Percentiles rank a stretch among this genome's conserved stretches.
These are phyloP conservation scores for Alloscopus bannaensis DNA, from an alignment of 2,888 invertebrate genomes.

Conservation along the genomic window DNA sequence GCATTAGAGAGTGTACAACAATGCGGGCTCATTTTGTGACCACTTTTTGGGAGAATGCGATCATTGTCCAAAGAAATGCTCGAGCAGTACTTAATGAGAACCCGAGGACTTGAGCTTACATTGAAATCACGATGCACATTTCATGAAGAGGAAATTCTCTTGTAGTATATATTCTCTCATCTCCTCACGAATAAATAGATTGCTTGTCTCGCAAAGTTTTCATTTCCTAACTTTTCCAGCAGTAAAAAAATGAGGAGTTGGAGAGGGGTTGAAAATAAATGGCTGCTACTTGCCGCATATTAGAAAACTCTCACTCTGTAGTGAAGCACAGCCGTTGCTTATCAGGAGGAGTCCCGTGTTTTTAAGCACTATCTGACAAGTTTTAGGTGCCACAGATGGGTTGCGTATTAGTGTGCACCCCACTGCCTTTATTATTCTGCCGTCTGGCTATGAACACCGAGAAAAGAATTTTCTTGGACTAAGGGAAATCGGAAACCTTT, in stretches of 20 bases:
- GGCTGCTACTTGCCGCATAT: slow-evolving; percentile 1
- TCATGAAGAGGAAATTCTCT: slow-evolving; percentile 8
- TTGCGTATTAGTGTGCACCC: no score
- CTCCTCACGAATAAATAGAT: no score
- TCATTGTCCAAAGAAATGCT: no score
- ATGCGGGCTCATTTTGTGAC: slow-evolving; percentile 5
- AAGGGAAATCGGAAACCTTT: slow-evolving; percentile 40
- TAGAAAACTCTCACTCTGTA: background rate
- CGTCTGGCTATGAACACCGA: no score
- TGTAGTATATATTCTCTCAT: no score
- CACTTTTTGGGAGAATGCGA: no score
- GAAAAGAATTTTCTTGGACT: no score
- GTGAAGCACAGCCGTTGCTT: background rate
- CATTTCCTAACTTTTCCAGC: no score
- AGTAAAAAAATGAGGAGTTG: slow-evolving; percentile 19
- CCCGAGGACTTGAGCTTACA: no score
- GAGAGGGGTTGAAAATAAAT: slow-evolving; percentile 24
- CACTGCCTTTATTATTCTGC: slow-evolving; percentile 6
- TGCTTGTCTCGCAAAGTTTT: no score
- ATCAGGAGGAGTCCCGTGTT: slow-evolving; percentile 1
- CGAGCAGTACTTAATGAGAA: no score
- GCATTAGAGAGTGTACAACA: background rate
- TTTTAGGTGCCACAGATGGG: slow-evolving; percentile 19
- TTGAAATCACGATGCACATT: slow-evolving; percentile 23
- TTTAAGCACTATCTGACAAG: slow-evolving; percentile 15